These are phyloP conservation scores for Clusia tigrina DNA, from an alignment of 2,888 invertebrate genomes.

Conservation along the genomic window DNA sequence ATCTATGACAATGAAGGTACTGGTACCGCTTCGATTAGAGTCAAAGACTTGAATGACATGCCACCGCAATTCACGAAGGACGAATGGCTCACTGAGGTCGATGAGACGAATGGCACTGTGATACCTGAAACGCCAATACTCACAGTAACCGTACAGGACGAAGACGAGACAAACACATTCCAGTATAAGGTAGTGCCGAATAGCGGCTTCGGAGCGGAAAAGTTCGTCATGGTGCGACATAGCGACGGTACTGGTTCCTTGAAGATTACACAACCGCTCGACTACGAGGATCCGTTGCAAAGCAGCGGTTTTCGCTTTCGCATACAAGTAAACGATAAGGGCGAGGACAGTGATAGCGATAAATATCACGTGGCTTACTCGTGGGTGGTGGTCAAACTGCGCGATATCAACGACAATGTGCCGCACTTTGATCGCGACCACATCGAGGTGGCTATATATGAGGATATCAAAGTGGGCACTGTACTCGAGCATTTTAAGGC, in stretches of 20 bases:
- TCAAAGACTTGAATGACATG: slow-evolving; percentile 98
- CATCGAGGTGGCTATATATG: slow-evolving; percentile 88
- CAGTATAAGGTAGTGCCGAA: slow-evolving; percentile 93
- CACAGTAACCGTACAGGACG: slow-evolving; percentile 93
- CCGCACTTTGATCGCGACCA: slow-evolving; percentile 92
- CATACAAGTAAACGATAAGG: slow-evolving; percentile 91
- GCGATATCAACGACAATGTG: slow-evolving; percentile 96
- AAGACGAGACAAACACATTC: slow-evolving; percentile 94
- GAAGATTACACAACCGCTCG: slow-evolving; percentile 92
- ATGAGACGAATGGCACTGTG: slow-evolving; percentile 90
- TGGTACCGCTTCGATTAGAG: slow-evolving; percentile 91
- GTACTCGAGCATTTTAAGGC: slow-evolving; percentile 92
- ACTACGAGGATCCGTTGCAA: slow-evolving; percentile 93
- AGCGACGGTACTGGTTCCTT: slow-evolving; percentile 93
- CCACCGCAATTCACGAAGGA: slow-evolving; percentile 95
- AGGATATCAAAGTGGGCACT: slow-evolving; percentile 90
- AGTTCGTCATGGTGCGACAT: slow-evolving; percentile 94
- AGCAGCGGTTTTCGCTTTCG: slow-evolving; percentile 94
- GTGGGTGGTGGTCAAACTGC: slow-evolving; percentile 89
- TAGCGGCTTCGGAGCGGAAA: slow-evolving; percentile 92
- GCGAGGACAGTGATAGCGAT: slow-evolving; percentile 92
- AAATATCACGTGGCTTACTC: slow-evolving; percentile 96
- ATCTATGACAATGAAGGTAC: slow-evolving; percentile 61
- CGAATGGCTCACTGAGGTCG: slow-evolving; percentile 94
- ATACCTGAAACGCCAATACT: slow-evolving; percentile 92